Evolutionary conservation across 2,888 invertebrate species (phyloP).

Genomic region (Gasteruption jaculator): DNA sequence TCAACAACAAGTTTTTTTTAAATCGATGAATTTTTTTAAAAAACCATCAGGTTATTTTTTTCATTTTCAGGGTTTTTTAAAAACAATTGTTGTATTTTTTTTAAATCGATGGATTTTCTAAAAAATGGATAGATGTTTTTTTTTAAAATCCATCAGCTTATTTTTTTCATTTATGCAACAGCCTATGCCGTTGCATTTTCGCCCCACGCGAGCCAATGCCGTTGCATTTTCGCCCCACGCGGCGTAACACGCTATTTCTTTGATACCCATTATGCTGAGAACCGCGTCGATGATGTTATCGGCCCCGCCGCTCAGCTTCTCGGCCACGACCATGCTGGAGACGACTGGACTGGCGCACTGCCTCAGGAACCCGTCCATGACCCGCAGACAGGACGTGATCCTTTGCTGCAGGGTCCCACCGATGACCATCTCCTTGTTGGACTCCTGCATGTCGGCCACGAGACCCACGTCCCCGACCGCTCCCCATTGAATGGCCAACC

Average conservation of each 20-base stretch:
- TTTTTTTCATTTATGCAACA: no score
- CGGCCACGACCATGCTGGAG: slow-evolving; percentile 81
- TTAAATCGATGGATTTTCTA: no score
- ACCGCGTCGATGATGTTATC: slow-evolving; percentile 71
- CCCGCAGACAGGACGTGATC: slow-evolving; percentile 74
- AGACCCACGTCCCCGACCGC: slow-evolving; percentile 71
- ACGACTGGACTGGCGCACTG: slow-evolving; percentile 61
- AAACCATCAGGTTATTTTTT: no score
- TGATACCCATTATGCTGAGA: slow-evolving; percentile 55
- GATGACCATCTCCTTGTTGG: slow-evolving; percentile 65
- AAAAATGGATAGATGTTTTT: no score
- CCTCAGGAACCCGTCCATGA: slow-evolving; percentile 71
- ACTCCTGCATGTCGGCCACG: slow-evolving; percentile 71
- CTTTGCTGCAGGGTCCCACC: slow-evolving; percentile 83
- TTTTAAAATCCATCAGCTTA: no score
- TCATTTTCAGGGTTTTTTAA: no score
- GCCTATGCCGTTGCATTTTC: no score
- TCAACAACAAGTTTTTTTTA: not conserved
- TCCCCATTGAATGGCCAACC: slow-evolving; percentile 61
- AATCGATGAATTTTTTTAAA: no score
- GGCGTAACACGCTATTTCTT: no score
- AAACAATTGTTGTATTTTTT: no score
- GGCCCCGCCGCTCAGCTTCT: slow-evolving; percentile 65
- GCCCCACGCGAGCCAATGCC: no score
- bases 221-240: no score